Base-by-base conservation (phyloP, 1,140 invertebrate genomes). In the silkworm (Bombyx mori) region DNA sequence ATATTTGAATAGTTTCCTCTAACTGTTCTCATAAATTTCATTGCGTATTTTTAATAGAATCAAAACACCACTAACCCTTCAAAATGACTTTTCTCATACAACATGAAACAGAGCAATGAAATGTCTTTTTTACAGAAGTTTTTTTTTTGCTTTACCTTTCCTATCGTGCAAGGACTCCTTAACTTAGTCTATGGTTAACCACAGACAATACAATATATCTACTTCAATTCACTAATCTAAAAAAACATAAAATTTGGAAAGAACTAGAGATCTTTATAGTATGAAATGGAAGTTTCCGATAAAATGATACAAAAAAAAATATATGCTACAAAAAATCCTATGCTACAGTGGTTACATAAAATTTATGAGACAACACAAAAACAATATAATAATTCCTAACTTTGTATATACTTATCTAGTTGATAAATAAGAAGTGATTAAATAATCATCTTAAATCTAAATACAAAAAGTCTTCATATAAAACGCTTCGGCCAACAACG, bases 361-460 rank as follows among this genome's bases (percentile, higher is more conserved):
- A 60, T 66, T 51, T 62, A 61, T 64, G 42, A 52, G 51, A 42
- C 42, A 60, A 59, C 50, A 68, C 58, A 63, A 67, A 64, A 61
- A 65, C 56, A 70, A 64, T 67, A 65, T 68, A 52, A 60, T 65
- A 73, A 77, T 74, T 68, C 64, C 75, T 82, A 82, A 66, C 75
- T 74, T 78, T 82, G 61, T 62, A 76, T 80, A 81, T 68, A 74
- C 68, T 74, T 75, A 64, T 69, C 71, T 73, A 75, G 69, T 8
- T 51, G 64, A 78, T 82, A 78, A 79, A 82, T 84, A 71, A 71
- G 68, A 63, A 60, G 66, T 68, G 70, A 77, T 75, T 77, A 75
- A 80, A 82, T 77, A 80, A 71, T 73, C 62, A 69, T 63, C 69
- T 78, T 77, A 75, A 62, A 55, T 59, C 73, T 82, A 35, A 35